Evolutionary conservation across 1,140 invertebrate species (phyloP).

Genomic region (Drosophila micromelanica): DNA sequence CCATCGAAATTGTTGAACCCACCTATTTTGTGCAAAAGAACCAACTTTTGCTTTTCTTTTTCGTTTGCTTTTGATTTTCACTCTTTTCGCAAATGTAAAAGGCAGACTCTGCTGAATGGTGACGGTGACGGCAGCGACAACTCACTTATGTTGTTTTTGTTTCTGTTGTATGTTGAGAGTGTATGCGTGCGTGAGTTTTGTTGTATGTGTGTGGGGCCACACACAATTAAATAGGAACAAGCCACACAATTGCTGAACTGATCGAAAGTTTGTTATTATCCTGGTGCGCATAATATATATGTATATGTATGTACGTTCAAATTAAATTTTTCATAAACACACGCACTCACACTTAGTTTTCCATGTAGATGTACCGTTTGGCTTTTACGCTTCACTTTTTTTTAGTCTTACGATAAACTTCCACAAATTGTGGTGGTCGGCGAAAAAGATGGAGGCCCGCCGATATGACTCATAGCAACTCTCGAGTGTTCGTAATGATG

Average conservation of each 20-base stretch:
- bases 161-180: slow-evolving; percentile 49
- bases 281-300: slow-evolving; percentile 50
- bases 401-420: slow-evolving; percentile 47
- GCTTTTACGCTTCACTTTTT: slow-evolving; percentile 79
- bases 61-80: slow-evolving; percentile 53
- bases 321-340: slow-evolving; percentile 64
- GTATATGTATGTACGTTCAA: slow-evolving; percentile 30
- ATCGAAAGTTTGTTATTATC: slow-evolving; percentile 28
- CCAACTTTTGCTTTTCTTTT: slow-evolving; percentile 32
- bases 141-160: slow-evolving; percentile 76
- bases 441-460: slow-evolving; percentile 23
- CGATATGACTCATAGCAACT: slow-evolving; percentile 29
- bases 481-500: slow-evolving; percentile 1
- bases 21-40: slow-evolving; percentile 61
- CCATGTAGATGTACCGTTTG: slow-evolving; percentile 60
- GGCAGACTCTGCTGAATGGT: slow-evolving; percentile 48
- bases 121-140: slow-evolving; percentile 72
- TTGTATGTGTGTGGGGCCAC: slow-evolving; percentile 24
- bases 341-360: slow-evolving; percentile 67
- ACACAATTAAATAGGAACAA: slow-evolving; percentile 43
- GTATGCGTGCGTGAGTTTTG: slow-evolving; percentile 50
- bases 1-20: slow-evolving; percentile 42
- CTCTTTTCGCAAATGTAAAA: slow-evolving; percentile 58
- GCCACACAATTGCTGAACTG: slow-evolving; percentile 39
- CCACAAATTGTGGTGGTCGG: slow-evolving; percentile 36